Conservation (phyloP, 2,113 vertebrate species). For the Ifrita kowaldi region DNA sequence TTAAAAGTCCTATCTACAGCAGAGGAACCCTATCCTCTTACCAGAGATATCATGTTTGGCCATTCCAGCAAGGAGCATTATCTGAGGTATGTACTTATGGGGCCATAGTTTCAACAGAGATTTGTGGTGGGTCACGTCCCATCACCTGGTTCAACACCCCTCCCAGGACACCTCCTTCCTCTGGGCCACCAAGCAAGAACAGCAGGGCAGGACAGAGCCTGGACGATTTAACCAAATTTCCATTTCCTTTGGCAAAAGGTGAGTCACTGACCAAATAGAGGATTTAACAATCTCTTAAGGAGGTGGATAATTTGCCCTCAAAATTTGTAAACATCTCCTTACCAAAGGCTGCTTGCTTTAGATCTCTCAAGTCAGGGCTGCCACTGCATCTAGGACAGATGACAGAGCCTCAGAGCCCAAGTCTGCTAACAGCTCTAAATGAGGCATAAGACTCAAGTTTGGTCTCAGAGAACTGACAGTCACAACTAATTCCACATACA, state of each 20-base stretch:
- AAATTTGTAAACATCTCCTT: background rate
- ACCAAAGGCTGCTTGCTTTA: background rate
- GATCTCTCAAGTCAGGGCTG: background rate
- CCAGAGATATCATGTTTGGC: background rate
- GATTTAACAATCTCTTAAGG: background rate
- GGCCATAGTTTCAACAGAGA: background rate
- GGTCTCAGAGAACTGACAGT: background rate
- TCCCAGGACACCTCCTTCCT: background rate
- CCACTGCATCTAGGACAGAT: background rate
- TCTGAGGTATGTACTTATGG: background rate
- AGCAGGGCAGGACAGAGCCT: rapidly evolving
- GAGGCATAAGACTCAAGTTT: background rate
- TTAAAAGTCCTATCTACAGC: background rate
- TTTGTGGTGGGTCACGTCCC: background rate
- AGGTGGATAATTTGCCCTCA: background rate
- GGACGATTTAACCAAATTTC: background rate
- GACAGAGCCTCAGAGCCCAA: background rate
- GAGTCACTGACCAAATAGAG: background rate
- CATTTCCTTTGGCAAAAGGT: background rate
- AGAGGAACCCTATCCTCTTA: background rate
- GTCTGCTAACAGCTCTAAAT: background rate
- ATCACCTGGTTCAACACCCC: background rate
- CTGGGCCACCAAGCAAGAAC: background rate
- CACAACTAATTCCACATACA: background rate
- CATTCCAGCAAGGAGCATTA: background rate